Base-by-base conservation (phyloP, 2,888 invertebrate species). In the Meganola albula region DNA sequence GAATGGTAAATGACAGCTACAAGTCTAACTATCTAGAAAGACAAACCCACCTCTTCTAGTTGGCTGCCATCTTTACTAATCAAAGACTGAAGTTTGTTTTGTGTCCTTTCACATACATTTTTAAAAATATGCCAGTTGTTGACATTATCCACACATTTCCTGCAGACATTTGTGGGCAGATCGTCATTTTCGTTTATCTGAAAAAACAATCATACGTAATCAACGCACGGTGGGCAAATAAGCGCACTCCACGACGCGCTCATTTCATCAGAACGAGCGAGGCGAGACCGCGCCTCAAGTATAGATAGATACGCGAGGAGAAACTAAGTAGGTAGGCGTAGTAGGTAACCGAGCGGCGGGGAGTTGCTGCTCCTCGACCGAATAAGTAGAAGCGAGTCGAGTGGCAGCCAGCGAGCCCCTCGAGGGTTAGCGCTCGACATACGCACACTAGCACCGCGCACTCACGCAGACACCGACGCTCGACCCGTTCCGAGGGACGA, bases 71-170 rank as follows among this genome's bases (percentile, higher is more conserved):
- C 82, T 69, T 78, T 84, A 62, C 77, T 78, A 54, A 87, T 63
- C 86, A 90, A 88, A 72, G 87, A 79, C 58, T 82, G 83, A 53
- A 92, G 74, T 72, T 90, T 91, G 60, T 83, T 86, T 79, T 92
- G 92, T 48, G 91, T 88, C 60, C 86, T 87, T 52, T 88, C 82
- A 74, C 92, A 92, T 11, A 87, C 76, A 63, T 87, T 80, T 70
- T 89, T 91, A 77, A 90, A 92, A 45, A 78, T 71, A 59, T 90
- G 87, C 91, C 91, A 92, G 63, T 87, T 88, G 60, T 90, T 89
- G 51, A 92, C 87, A 77, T 88, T 90, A 55, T 80, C 83, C 54
- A 88, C 67, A 61, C 92, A 92, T 57, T 85, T 82, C 51, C 79
- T 80, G 71, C 92, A 92, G 64, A 92, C 88, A 71, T 88, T 83